phyloP scores from a whole-genome alignment of 2,113 vertebrate genomes.

The Peromyscus polionotus region DNA sequence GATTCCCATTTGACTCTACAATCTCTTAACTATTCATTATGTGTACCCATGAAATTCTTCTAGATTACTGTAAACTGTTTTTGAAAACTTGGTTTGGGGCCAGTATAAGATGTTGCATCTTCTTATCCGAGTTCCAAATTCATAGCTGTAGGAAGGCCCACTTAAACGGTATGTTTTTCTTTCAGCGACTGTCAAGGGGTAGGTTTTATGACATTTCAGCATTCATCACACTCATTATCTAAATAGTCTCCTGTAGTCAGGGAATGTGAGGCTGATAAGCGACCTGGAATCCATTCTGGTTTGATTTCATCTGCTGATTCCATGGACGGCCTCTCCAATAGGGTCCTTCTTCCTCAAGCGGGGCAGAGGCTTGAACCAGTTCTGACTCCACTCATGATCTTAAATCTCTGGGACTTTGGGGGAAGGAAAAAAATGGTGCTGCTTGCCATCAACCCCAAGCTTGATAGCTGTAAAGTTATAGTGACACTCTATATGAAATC shows the following conservation, averaged over 20 bases:
- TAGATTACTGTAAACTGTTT: conserved; percentile 85
- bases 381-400: neutral
- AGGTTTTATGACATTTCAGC: conserved; percentile 82
- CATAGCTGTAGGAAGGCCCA: conserved; percentile 79
- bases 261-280: conserved; percentile 75
- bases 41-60: conserved; percentile 73
- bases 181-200: conserved; percentile 82
- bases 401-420: conserved; percentile 27
- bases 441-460: neutral
- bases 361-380: neutral
- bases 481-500: conserved; percentile 13
- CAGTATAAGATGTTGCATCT: conserved; percentile 84
- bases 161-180: conserved; percentile 78
- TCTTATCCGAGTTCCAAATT: conserved; percentile 75
- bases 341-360: neutral
- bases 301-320: conserved; percentile 60
- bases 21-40: conserved; percentile 74
- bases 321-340: neutral
- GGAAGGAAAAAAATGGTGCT: neutral
- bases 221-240: conserved; percentile 70
- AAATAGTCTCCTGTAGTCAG: conserved; percentile 70
- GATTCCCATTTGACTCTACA: conserved; percentile 79
- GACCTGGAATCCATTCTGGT: conserved; percentile 75
- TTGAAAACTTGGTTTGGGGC: conserved; percentile 62
- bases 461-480: neutral